A percentile compares a stretch with the other conserved stretches of the same genome.
Evolutionary conservation across 2,797 vertebrate species (phyloP).

Genomic region (Bradypus variegatus): DNA sequence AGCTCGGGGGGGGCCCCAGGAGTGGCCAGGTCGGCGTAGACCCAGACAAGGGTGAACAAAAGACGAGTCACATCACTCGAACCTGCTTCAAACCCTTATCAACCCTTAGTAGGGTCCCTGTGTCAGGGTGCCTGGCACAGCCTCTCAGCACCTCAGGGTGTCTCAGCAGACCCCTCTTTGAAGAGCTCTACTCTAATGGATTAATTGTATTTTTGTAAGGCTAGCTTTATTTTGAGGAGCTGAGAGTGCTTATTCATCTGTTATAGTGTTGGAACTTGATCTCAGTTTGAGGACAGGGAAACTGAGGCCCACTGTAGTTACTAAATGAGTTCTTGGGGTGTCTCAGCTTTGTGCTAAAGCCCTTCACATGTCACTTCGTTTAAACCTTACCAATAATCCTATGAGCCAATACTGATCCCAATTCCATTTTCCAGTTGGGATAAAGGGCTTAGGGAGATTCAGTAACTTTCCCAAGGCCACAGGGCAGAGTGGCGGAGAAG

Average conservation of each 20-base stretch:
- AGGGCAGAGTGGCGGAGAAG: neutral
- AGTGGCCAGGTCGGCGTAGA: accelerated
- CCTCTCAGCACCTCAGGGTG: neutral
- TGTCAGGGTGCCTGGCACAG: neutral
- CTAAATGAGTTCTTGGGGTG: neutral
- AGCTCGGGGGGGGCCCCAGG: accelerated
- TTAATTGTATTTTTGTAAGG: neutral
- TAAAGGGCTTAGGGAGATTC: neutral
- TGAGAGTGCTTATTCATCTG: too few relatives aligned
- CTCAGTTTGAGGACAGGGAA: neutral
- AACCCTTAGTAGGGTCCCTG: neutral
- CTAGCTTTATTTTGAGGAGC: neutral
- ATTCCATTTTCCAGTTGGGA: neutral
- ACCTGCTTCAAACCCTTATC: neutral
- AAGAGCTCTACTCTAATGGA: neutral
- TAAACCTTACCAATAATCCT: neutral
- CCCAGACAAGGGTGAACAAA: neutral
- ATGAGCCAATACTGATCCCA: neutral
- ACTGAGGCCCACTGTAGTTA: neutral
- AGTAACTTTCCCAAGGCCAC: neutral
- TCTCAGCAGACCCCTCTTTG: neutral
- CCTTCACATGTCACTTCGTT: neutral
- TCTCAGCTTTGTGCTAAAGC: neutral
- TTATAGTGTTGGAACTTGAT: neutral
- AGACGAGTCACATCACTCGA: neutral